Evolutionary conservation across 2,113 vertebrate genomes (phyloP).

Genomic region (Aspiorhynchus laticeps): DNA sequence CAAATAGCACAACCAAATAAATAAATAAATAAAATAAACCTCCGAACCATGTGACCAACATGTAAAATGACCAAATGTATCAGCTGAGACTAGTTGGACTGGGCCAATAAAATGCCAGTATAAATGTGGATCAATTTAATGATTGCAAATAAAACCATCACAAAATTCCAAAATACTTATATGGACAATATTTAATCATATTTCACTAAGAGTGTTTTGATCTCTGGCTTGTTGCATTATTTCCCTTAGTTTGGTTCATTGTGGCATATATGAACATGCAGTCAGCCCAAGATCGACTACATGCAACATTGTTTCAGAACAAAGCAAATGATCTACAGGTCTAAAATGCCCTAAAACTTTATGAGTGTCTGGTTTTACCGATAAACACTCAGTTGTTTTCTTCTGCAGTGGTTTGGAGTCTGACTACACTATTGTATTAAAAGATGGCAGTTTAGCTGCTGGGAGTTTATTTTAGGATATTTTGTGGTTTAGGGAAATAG

Average conservation of each 20-base stretch:
- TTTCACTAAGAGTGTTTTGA: background rate
- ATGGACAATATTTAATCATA: background rate
- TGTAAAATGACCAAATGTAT: background rate
- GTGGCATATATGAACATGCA: too few species aligned
- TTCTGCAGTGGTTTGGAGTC: background rate
- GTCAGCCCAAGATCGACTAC: too few species aligned
- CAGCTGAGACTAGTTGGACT: background rate
- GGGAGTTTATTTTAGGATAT: background rate
- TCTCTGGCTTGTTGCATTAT: background rate
- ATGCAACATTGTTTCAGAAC: background rate
- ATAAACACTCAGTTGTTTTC: background rate
- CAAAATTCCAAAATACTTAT: background rate
- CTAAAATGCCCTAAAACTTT: background rate
- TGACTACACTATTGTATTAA: background rate
- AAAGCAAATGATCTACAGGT: background rate
- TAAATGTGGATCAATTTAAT: background rate
- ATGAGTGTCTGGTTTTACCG: background rate
- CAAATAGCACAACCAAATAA: background rate
- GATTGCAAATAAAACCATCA: background rate
- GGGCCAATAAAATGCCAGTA: background rate
- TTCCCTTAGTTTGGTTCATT: too few species aligned
- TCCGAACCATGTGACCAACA: background rate
- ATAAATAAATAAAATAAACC: background rate
- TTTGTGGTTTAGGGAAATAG: background rate
- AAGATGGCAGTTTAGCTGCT: conserved; percentile 7